Conservation (phyloP, 2,113 vertebrate species). For the Aspidoscelis tigris region DNA sequence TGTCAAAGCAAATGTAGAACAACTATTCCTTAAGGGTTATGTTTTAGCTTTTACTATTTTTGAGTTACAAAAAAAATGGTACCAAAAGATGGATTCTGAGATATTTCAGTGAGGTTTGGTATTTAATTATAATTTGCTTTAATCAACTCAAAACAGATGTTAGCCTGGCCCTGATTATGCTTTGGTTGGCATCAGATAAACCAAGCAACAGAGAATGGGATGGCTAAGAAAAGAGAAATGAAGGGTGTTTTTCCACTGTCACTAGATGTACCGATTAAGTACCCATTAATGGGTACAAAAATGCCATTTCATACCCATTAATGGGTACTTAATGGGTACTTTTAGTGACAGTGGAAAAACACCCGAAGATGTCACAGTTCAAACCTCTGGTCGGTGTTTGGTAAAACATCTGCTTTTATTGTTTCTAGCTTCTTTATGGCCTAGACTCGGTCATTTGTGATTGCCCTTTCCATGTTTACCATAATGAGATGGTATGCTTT, state of each 20-base stretch:
- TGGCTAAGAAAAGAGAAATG: background rate
- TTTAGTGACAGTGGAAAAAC: no score
- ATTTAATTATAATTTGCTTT: slow-evolving; percentile 33
- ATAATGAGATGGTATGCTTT: background rate
- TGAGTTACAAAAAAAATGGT: slow-evolving; percentile 6
- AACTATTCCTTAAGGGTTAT: slow-evolving; percentile 8
- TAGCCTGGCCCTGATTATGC: background rate
- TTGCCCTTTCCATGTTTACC: background rate
- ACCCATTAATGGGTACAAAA: no score
- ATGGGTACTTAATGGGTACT: no score
- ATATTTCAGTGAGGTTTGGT: slow-evolving; percentile 18
- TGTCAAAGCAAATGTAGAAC: background rate
- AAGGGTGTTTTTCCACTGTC: no score
- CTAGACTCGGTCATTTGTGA: background rate
- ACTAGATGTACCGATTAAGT: no score
- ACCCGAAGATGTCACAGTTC: background rate
- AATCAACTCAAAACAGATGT: slow-evolving; percentile 24
- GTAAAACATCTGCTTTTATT: background rate
- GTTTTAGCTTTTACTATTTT: slow-evolving; percentile 26
- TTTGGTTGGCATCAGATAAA: background rate
- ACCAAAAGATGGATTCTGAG: background rate
- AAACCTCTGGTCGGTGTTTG: background rate
- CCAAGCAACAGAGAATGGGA: background rate
- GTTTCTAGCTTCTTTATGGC: background rate
- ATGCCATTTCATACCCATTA: no score